phyloP scores from a whole-genome alignment of 2,888 invertebrate genomes.

The Eretmocerus hayati region DNA sequence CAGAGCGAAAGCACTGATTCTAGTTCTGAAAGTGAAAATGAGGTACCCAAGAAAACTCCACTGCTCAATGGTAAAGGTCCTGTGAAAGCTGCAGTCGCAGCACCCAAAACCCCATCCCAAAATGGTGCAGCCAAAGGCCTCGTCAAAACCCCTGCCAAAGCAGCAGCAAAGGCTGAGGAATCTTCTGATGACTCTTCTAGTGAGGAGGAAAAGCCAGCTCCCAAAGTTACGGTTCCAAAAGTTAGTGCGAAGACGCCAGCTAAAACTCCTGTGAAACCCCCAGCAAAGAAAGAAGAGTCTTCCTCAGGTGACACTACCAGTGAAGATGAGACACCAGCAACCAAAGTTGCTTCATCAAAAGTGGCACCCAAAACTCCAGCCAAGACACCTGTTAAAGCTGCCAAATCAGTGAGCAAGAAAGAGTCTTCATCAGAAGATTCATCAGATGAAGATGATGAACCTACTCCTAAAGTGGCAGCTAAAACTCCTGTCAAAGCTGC shows the following conservation, averaged over 20 bases:
- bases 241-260: slow-evolving; percentile 18
- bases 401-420: slow-evolving; percentile 38
- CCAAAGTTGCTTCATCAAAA: slow-evolving; percentile 24
- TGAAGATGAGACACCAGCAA: slow-evolving; percentile 33
- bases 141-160: slow-evolving; percentile 29
- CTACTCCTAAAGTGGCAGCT: slow-evolving; percentile 22
- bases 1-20: slow-evolving; percentile 41
- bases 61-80: slow-evolving; percentile 32
- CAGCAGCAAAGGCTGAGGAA: slow-evolving; percentile 30
- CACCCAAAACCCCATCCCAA: slow-evolving; percentile 21
- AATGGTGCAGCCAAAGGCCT: slow-evolving; percentile 25
- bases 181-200: slow-evolving; percentile 21
- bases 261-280: slow-evolving; percentile 23
- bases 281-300: slow-evolving; percentile 25
- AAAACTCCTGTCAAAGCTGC: slow-evolving; percentile 16
- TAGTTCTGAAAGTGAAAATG: slow-evolving; percentile 40
- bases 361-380: slow-evolving; percentile 36
- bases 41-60: slow-evolving; percentile 27
- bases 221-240: slow-evolving; percentile 8
- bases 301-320: slow-evolving; percentile 40
- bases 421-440: slow-evolving; percentile 42
- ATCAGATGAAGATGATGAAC: slow-evolving; percentile 37
- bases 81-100: slow-evolving; percentile 13
- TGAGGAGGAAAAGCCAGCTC: slow-evolving; percentile 28
- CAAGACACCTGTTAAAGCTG: too few relatives aligned